Percentiles rank a stretch among this genome's conserved stretches.
phyloP scores from a whole-genome alignment of 2,113 vertebrate species.

The Protomyctophum bolini region DNA sequence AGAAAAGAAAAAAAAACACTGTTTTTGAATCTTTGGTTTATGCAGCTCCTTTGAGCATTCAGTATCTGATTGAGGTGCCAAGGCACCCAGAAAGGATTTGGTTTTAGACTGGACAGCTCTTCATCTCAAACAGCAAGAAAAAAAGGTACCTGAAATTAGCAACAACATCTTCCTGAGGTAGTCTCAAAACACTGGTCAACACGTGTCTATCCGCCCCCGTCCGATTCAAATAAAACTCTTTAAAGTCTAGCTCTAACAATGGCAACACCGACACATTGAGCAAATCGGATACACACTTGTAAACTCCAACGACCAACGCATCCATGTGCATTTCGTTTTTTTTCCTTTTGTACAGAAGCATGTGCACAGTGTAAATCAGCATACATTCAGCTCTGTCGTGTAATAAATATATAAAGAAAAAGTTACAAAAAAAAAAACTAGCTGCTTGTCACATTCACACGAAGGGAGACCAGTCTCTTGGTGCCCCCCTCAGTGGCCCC shows the following conservation, averaged over 20 bases:
- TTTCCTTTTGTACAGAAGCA: conserved; percentile 86
- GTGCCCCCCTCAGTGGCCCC: conserved; percentile 37
- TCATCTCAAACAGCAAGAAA: conserved; percentile 69
- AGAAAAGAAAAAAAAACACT: conserved; percentile 20
- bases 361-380: conserved; percentile 97
- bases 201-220: conserved; percentile 80
- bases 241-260: conserved; percentile 90
- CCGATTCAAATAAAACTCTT: conserved; percentile 78
- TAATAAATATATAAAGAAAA: conserved; percentile 98
- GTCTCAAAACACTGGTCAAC: conserved; percentile 83
- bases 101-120: conserved; percentile 75
- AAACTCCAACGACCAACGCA: conserved; percentile 91
- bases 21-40: conserved; percentile 53
- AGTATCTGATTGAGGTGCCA: conserved; percentile 63
- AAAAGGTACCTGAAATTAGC: conserved; percentile 74
- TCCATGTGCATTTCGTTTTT: conserved; percentile 83
- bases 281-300: conserved; percentile 92
- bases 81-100: conserved; percentile 58
- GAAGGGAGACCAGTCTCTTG: conserved; percentile 67
- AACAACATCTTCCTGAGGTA: conserved; percentile 92
- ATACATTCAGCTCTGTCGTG: conserved; percentile 99
- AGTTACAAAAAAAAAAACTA: conserved; percentile 79
- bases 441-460: conserved; percentile 88
- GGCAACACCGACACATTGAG: conserved; percentile 92
- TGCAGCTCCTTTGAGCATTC: conserved; percentile 63